These are phyloP conservation scores for Volucella inanis DNA, from an alignment of 2,888 invertebrate species.

Conservation along the genomic window DNA sequence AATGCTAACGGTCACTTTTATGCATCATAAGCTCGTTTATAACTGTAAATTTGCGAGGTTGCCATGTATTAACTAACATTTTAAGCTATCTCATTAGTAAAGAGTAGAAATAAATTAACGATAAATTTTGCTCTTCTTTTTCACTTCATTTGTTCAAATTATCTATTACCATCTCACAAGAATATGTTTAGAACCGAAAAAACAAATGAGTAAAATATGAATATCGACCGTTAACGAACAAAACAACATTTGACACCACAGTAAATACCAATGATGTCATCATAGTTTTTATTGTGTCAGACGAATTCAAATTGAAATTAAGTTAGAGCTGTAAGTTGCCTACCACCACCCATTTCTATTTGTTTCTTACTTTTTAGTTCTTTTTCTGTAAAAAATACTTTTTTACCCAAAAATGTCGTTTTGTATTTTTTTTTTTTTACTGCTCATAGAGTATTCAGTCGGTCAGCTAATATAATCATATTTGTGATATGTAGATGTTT, in stretches of 20 bases:
- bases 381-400: constrained; percentile 13
- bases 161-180: neutral
- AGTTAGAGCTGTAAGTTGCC: constrained; percentile 3
- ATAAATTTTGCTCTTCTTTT: neutral
- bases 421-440: constrained; percentile 19
- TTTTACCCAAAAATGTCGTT: constrained; percentile 2
- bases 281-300: constrained; percentile 7
- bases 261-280: constrained; percentile 31
- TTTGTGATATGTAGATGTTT: neutral
- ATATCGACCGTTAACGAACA: constrained; percentile 30
- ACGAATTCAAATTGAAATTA: neutral
- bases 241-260: constrained; percentile 5
- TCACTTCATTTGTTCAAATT: neutral
- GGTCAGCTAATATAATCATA: constrained; percentile 14
- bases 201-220: constrained; percentile 4
- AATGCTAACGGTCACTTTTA: too few species aligned
- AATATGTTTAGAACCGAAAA: neutral
- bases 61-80: too few species aligned
- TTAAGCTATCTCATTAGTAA: too few species aligned
- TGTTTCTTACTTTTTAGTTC: neutral
- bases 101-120: too few species aligned
- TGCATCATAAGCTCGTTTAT: neutral
- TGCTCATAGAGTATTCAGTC: constrained; percentile 19
- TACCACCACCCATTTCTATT: constrained; percentile 5
- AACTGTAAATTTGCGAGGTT: neutral